Evolutionary conservation across 2,113 vertebrate species (phyloP).

Genomic region (Tragelaphus strepsiceros): DNA sequence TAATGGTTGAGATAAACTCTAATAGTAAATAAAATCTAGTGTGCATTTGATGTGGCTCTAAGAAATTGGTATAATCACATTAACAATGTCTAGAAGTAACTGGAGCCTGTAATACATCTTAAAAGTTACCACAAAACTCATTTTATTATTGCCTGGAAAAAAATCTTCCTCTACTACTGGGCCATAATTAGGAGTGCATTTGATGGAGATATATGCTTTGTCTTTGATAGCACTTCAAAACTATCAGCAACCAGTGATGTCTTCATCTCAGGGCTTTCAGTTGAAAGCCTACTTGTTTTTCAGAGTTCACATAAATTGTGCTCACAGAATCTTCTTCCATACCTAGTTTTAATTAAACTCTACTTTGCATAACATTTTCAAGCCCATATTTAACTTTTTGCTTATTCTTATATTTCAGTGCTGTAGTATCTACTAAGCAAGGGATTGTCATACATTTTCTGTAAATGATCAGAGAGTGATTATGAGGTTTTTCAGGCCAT

Average conservation of each 20-base stretch:
- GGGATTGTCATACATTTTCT: background rate
- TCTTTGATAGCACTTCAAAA: background rate
- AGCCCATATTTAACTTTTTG: background rate
- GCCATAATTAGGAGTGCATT: background rate
- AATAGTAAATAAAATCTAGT: background rate
- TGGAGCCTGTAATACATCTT: background rate
- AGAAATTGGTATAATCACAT: background rate
- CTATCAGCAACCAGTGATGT: background rate
- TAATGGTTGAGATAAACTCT: background rate
- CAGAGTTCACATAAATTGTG: background rate
- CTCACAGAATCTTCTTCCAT: background rate
- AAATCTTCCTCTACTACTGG: accelerated
- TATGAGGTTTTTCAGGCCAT: background rate
- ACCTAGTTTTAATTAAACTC: background rate
- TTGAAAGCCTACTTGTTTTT: background rate
- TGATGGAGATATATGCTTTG: background rate
- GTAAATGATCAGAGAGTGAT: background rate
- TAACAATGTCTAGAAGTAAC: background rate
- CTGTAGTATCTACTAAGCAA: background rate
- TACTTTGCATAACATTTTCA: background rate
- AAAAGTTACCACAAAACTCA: background rate
- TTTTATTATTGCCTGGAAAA: background rate
- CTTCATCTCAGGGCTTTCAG: background rate
- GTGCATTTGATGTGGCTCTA: background rate
- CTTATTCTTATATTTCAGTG: background rate